Conservation (phyloP, 1,140 invertebrate species). For the Nephila pilipes region DNA sequence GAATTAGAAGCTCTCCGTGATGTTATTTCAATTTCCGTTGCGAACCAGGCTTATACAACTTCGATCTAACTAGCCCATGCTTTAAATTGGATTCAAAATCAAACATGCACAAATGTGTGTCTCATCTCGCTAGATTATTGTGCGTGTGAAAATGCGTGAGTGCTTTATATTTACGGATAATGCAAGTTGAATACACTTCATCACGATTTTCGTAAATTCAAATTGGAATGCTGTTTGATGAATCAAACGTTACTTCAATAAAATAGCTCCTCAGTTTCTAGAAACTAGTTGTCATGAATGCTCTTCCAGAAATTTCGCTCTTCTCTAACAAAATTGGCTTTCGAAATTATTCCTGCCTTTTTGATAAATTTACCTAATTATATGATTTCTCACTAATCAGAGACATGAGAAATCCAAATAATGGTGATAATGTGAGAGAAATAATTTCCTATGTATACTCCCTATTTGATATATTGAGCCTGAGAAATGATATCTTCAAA, state of each 20-base stretch:
- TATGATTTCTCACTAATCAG: neutral
- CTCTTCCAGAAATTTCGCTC: neutral
- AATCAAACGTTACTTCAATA: neutral
- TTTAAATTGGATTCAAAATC: conserved; percentile 18
- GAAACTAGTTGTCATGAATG: neutral
- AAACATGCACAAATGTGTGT: neutral
- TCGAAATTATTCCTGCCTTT: neutral
- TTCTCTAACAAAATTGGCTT: neutral
- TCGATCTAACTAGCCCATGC: neutral
- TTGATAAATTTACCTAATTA: neutral
- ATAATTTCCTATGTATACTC: too few relatives aligned
- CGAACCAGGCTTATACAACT: neutral
- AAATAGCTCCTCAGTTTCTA: neutral
- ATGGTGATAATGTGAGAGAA: too few relatives aligned
- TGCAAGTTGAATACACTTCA: conserved; percentile 16
- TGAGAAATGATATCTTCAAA: too few relatives aligned
- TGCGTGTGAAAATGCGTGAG: neutral
- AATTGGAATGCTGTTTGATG: neutral
- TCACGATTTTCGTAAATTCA: conserved; percentile 17
- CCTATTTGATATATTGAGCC: too few relatives aligned
- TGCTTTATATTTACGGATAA: neutral
- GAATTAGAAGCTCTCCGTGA: neutral
- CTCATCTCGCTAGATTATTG: neutral
- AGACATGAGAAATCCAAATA: too few relatives aligned
- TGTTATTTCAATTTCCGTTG: neutral